A percentile compares a stretch with the other conserved stretches of the same genome.
phyloP scores from a whole-genome alignment of 2,797 vertebrate species.

The Eleutherodactylus coqui region DNA sequence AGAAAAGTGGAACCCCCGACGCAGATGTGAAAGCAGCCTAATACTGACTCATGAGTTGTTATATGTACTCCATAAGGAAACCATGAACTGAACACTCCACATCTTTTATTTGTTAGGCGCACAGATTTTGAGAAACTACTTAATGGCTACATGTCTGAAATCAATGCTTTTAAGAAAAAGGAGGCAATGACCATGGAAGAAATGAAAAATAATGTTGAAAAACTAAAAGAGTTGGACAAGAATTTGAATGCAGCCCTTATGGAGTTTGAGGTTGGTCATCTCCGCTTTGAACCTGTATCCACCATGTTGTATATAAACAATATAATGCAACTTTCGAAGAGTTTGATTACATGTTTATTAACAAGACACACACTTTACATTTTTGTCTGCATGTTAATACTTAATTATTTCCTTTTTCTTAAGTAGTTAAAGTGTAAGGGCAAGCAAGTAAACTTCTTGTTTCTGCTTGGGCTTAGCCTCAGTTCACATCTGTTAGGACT shows the following conservation, averaged over 20 bases:
- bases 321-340: not conserved
- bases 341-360: not conserved
- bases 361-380: not conserved
- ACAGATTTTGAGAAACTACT: constrained; percentile 77
- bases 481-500: no score
- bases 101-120: constrained; percentile 73
- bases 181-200: constrained; percentile 79
- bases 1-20: no score
- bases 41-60: not conserved
- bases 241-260: constrained; percentile 76
- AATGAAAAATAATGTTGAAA: constrained; percentile 83
- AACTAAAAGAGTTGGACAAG: constrained; percentile 77
- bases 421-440: no score
- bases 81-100: not conserved
- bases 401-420: not conserved
- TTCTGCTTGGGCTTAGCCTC: no score
- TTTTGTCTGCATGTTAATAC: not conserved
- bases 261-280: constrained; percentile 84
- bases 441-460: no score
- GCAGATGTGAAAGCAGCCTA: no score
- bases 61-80: not conserved
- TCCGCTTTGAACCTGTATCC: not conserved
- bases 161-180: constrained; percentile 82
- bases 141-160: constrained; percentile 74
- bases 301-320: not conserved